A percentile compares a stretch with the other conserved stretches of the same genome.
phyloP scores from a whole-genome alignment of 2,888 invertebrate species.

The Anthophora plumipes region DNA sequence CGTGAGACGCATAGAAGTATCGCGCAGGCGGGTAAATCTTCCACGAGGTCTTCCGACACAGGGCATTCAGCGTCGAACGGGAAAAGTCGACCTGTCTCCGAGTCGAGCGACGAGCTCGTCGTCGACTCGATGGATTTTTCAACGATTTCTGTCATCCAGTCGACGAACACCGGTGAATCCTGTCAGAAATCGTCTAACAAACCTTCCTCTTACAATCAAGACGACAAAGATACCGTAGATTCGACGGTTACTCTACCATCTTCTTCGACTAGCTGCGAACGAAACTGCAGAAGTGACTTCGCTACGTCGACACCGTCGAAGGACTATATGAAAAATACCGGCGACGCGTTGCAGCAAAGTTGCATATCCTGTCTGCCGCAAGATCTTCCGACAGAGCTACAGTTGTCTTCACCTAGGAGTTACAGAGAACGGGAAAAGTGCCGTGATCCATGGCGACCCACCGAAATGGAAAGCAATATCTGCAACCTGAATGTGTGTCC shows the following conservation, averaged over 20 bases:
- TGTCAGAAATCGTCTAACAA: slow-evolving; percentile 46
- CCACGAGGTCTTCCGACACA: slow-evolving; percentile 54
- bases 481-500: slow-evolving; percentile 64
- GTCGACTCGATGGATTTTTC: slow-evolving; percentile 30
- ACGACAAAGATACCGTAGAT: slow-evolving; percentile 42
- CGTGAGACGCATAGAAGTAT: slow-evolving; percentile 34
- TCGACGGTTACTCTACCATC: not conserved
- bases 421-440: slow-evolving; percentile 82
- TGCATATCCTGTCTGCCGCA: slow-evolving; percentile 73
- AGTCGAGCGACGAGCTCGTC: slow-evolving; percentile 35
- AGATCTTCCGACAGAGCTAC: slow-evolving; percentile 80
- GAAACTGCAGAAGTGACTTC: slow-evolving; percentile 54
- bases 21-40: slow-evolving; percentile 36
- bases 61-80: slow-evolving; percentile 28
- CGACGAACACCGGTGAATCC: slow-evolving; percentile 30
- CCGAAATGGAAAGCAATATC: slow-evolving; percentile 78
- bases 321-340: slow-evolving; percentile 65
- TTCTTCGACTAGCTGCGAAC: slow-evolving; percentile 40
- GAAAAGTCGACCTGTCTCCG: slow-evolving; percentile 31
- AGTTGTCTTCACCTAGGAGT: slow-evolving; percentile 79
- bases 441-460: slow-evolving; percentile 82
- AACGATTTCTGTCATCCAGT: slow-evolving; percentile 26
- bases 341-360: slow-evolving; percentile 70
- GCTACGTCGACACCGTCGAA: slow-evolving; percentile 66
- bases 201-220: not conserved